phyloP scores from a whole-genome alignment of 2,888 invertebrate species.

The Zygaena filipendulae region DNA sequence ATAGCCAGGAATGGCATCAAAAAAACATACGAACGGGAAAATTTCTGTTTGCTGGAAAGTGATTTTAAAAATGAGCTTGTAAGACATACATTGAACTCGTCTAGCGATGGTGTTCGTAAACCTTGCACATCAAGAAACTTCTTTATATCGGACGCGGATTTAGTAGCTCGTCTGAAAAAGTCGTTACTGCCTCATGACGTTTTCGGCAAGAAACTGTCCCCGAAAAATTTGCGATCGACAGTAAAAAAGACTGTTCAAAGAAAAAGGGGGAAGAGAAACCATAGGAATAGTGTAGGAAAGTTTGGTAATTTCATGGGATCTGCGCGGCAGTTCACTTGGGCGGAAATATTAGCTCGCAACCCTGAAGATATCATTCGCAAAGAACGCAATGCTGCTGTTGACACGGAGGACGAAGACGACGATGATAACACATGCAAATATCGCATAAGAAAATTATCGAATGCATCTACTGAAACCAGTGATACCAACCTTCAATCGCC shows the following conservation, averaged over 20 bases:
- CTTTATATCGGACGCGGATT: conserved; percentile 56
- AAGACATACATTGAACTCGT: conserved; percentile 50
- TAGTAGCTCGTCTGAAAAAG: conserved; percentile 53
- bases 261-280: conserved; percentile 41
- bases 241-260: conserved; percentile 57
- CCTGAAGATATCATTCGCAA: conserved; percentile 72
- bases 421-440: conserved; percentile 48
- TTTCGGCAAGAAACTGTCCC: conserved; percentile 63
- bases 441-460: conserved; percentile 52
- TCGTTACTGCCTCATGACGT: conserved; percentile 60
- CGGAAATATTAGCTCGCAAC: conserved; percentile 72
- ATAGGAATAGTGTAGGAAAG: conserved; percentile 55
- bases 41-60: conserved; percentile 49
- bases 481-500: conserved; percentile 43
- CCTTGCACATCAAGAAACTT: conserved; percentile 57
- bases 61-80: conserved; percentile 50
- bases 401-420: conserved; percentile 37
- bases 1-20: conserved; percentile 45
- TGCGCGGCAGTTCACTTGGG: conserved; percentile 72
- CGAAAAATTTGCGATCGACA: conserved; percentile 73
- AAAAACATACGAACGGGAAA: conserved; percentile 52
- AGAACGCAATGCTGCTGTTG: conserved; percentile 32
- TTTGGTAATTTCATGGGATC: conserved; percentile 65
- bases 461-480: conserved; percentile 41
- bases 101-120: conserved; percentile 54